phyloP scores from a whole-genome alignment of 2,113 vertebrate species.

The Notarius quadriscutis region DNA sequence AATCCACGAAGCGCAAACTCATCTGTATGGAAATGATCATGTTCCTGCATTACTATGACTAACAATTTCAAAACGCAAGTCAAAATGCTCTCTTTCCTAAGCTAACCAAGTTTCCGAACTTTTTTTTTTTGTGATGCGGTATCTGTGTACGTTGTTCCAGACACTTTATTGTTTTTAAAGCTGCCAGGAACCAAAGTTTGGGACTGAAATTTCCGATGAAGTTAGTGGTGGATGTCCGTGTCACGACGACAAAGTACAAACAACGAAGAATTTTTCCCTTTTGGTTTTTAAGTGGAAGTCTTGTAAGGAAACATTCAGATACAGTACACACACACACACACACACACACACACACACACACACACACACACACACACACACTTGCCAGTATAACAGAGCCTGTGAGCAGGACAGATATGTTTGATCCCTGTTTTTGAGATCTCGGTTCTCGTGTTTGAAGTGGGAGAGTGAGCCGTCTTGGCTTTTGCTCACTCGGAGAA shows the following conservation, averaged over 20 bases:
- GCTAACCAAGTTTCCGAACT: no score
- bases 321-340: constrained; percentile 37
- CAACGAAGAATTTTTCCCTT: constrained; percentile 7
- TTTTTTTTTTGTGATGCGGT: no score
- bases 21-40: no score
- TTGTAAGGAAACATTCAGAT: constrained; percentile 26
- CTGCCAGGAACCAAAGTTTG: neutral
- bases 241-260: neutral
- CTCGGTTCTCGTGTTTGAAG: constrained; percentile 72
- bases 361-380: constrained; percentile 42
- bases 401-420: constrained; percentile 26
- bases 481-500: constrained; percentile 56
- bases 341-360: constrained; percentile 32
- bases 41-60: no score
- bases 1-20: no score
- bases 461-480: constrained; percentile 57
- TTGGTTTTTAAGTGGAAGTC: neutral
- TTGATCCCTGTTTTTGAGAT: constrained; percentile 54
- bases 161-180: neutral
- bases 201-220: neutral
- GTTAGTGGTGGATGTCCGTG: neutral
- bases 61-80: neutral
- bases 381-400: constrained; percentile 35
- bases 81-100: neutral
- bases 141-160: no score